Evolutionary conservation across 2,113 vertebrate species (phyloP), one percentile per base, ranked within the genome.

Genomic region (Deroptyus accipitrinus): DNA sequence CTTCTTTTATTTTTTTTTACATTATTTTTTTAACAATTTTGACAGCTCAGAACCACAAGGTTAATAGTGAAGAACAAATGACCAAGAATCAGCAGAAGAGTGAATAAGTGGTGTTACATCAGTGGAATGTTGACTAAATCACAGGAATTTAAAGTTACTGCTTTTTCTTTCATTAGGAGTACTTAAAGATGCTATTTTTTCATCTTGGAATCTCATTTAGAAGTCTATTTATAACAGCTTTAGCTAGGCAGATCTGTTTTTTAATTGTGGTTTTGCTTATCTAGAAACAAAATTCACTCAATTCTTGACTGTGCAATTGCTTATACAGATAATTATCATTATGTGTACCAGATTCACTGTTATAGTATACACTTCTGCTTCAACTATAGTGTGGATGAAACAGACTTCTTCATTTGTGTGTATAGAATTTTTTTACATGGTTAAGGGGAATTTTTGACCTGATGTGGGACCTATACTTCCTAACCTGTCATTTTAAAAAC

Each of bases 61-160:
- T 78, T 91, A 54, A 19, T 10, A 11, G 22, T 81, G 41, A 86
- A 31, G 25, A 83, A 41, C 37, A 95, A 87, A 83, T 97, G 93
- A 95, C 91, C 69, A 92, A 92, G 63, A 89, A 74, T 96, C 94
- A 97, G 74, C 79, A 82, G 75, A 51, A 84, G 30, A 92, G 52
- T 96, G 96, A 96, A 70, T 96, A 95, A 96, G 19, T 17, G 37
- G 30, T 91, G 23, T 37, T 95, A 22, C 31, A 22, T 9, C 44
- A 28, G 11, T 37, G 39, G 86, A 66, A 70, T 37, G 49, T 25
- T 66, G 30, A 25, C 72, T 89, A 64, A 93, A 80, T 74, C 94
- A 92, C 49, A 73, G 57, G 31, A 88, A 39, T 59, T 79, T 59
- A 62, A 78, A 73, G 18, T 80, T 41, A n/a, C 4, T 23, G 55